Evolutionary conservation across 2,888 invertebrate genomes (phyloP), one percentile per base, ranked within the genome.

Genomic region (Cataglyphis cursor): DNA sequence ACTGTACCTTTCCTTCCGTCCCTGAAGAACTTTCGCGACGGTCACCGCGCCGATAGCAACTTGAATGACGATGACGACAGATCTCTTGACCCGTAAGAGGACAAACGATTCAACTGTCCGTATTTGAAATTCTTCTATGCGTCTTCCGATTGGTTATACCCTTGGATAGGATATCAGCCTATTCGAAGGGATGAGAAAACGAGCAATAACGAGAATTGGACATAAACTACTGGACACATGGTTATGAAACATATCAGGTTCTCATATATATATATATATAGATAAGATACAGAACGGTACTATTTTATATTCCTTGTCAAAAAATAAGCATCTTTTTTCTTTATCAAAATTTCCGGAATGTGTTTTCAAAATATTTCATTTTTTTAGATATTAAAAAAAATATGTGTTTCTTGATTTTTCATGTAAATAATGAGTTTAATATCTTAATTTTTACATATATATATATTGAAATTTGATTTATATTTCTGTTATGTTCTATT

Each of bases 1-100:
- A 80, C 86, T 82, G 82, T 86, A 84, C 88, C 84, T 86, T 89
- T 88, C 84, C 88, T 85, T 85, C 82, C 87, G 82, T 83, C 81
- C 82, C 85, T 28, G 87, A 89, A 89, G 84, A 89, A 89, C 82
- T 73, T 88, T 87, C 75, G 73, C 86, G 82, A 83, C 80, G 70
- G 61, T 59, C 38, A 62, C 81, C 41, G 57, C 66, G 66, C 41
- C 48, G 54, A 68, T 80, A 68, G 62, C 51, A 68, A 54, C 54
- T 54, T 54, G 38, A 12, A 80, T 51, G 68, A 57, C 61, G 72
- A 72, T 57, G 64, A n/a, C 48, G 88, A 85, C 83, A 72, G 81
- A 72, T 75, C 75, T 81, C 57, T 86, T 73, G 82, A 83, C 61
- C 70, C 24, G 28, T 21, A 18, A 31, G 62, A 21, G 44, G 8